A percentile compares a stretch with the other conserved stretches of the same genome.
Evolutionary conservation across 2,797 vertebrate genomes (phyloP).

Genomic region (Hydrolagus colliei): DNA sequence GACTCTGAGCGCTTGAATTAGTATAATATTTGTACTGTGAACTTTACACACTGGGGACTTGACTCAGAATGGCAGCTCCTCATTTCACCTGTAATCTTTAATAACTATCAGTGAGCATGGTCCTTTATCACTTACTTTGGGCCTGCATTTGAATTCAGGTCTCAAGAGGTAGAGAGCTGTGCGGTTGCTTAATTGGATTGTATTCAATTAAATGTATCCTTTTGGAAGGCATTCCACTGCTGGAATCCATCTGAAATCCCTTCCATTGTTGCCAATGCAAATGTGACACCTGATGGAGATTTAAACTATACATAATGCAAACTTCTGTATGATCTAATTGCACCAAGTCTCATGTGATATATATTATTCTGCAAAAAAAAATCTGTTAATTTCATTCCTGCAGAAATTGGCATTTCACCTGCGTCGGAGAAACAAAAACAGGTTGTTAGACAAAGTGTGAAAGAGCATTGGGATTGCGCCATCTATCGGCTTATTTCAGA

Average conservation of each 20-base stretch:
- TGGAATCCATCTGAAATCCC: neutral
- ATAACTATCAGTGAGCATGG: constrained; percentile 12
- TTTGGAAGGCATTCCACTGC: no score
- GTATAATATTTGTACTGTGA: constrained; percentile 20
- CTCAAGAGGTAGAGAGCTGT: neutral
- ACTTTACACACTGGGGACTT: constrained; percentile 16
- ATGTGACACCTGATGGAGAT: neutral
- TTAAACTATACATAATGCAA: neutral
- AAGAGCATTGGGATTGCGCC: neutral
- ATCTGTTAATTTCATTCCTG: neutral
- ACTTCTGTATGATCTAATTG: neutral
- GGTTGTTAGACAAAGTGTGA: neutral
- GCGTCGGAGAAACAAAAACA: neutral
- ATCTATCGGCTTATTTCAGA: neutral
- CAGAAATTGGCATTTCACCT: neutral
- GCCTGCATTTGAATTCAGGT: neutral
- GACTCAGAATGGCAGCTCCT: neutral
- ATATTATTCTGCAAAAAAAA: neutral
- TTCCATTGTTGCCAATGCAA: neutral
- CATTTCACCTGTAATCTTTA: constrained; percentile 20
- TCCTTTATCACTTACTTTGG: constrained; percentile 24
- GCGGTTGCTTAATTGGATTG: constrained; percentile 16
- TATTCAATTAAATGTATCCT: constrained; percentile 24
- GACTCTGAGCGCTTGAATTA: constrained; percentile 10
- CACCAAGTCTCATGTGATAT: constrained; percentile 2